phyloP scores from a whole-genome alignment of 1,140 invertebrate genomes.

The Sycophaga agraensis region DNA sequence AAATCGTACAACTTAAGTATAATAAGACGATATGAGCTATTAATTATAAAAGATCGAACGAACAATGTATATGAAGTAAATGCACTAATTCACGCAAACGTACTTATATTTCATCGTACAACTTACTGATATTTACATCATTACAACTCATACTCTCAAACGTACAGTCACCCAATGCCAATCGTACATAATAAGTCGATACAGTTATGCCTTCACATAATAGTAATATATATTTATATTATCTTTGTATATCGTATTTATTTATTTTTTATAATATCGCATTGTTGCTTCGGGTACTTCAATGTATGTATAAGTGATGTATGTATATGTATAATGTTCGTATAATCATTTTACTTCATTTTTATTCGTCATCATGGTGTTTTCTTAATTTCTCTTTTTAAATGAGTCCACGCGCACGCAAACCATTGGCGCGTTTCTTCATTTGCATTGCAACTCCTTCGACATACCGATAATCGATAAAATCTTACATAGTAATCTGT shows the following conservation, averaged over 20 bases:
- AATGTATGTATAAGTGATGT: constrained; percentile 44
- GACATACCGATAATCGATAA: constrained; percentile 6
- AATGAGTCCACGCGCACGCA: neutral
- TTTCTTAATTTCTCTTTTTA: neutral
- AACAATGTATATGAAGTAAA: constrained; percentile 17
- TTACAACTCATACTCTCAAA: constrained; percentile 18
- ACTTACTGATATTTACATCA: constrained; percentile 31
- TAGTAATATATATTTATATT: constrained; percentile 33
- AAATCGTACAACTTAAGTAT: no score
- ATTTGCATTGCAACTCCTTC: no score
- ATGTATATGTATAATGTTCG: constrained; percentile 42
- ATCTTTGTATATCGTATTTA: constrained; percentile 30
- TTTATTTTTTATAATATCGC: constrained; percentile 36
- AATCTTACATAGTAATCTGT: constrained; percentile 8
- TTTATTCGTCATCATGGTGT: constrained; percentile 10
- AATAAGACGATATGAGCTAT: no score
- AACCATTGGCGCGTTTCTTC: neutral
- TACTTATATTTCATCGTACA: constrained; percentile 17
- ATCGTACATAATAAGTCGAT: constrained; percentile 33
- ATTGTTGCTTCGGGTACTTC: constrained; percentile 38
- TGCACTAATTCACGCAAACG: constrained; percentile 22
- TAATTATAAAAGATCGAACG: constrained; percentile 21
- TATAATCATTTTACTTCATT: constrained; percentile 20
- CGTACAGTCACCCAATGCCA: constrained; percentile 24
- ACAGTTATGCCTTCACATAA: constrained; percentile 46